phyloP scores from a whole-genome alignment of 2,797 vertebrate species.

The Galaxias olidus region DNA sequence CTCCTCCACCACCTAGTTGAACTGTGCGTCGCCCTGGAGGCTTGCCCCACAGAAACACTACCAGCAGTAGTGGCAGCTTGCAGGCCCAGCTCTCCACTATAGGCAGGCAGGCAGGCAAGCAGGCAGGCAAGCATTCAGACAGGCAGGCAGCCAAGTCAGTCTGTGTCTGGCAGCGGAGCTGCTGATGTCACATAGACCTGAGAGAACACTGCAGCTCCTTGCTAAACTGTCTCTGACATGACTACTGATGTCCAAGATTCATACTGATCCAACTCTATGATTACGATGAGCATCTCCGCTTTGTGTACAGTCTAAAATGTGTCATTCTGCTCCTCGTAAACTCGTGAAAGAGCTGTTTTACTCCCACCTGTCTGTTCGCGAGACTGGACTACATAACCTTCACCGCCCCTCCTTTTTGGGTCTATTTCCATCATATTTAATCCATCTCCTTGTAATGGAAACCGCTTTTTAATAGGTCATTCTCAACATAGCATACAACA shows the following conservation, averaged over 20 bases:
- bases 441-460: no score
- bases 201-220: conserved; percentile 47
- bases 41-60: conserved; percentile 12
- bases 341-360: no score
- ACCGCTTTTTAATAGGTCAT: no score
- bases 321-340: not conserved
- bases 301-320: not conserved
- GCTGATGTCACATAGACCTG: conserved; percentile 41
- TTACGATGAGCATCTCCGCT: not conserved
- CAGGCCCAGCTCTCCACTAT: not conserved
- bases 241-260: conserved; percentile 2
- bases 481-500: no score
- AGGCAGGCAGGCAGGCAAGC: not conserved
- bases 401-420: no score
- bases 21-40: not conserved
- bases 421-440: no score
- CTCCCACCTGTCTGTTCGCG: no score
- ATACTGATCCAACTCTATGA: conserved; percentile 17
- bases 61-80: conserved; percentile 21
- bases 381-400: no score
- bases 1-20: not conserved
- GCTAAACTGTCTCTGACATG: conserved; percentile 24
- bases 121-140: not conserved
- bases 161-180: not conserved
- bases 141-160: no score